Percentiles rank a stretch among this genome's conserved stretches.
These are phyloP conservation scores for Eumerus sabulonum DNA, from an alignment of 2,888 invertebrate genomes.

Conservation along the genomic window DNA sequence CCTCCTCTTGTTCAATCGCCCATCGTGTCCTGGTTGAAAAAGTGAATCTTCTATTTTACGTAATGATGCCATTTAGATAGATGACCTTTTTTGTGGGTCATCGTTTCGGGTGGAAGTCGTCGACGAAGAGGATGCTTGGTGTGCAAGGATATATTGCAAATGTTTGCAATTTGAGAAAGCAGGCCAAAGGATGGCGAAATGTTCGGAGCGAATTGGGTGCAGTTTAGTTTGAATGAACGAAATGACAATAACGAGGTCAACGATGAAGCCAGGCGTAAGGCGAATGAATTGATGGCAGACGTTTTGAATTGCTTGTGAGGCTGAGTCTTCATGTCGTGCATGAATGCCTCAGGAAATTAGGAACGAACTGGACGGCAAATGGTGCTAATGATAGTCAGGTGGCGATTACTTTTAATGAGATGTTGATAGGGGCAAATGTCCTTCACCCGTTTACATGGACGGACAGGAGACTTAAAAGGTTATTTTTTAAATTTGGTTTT, in stretches of 20 bases:
- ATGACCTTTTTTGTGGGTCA: constrained; percentile 65
- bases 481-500: no score
- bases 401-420: no score
- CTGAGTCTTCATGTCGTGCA: no score
- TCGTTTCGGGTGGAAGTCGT: constrained; percentile 16
- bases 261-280: constrained; percentile 29
- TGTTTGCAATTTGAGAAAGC: constrained; percentile 46
- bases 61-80: constrained; percentile 66
- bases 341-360: no score
- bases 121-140: constrained; percentile 28
- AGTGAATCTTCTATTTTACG: constrained; percentile 54
- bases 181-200: constrained; percentile 42
- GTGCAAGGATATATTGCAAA: constrained; percentile 48
- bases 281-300: constrained; percentile 1
- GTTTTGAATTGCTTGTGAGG: no score
- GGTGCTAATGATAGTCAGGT: no score
- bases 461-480: no score
- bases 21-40: constrained; percentile 36
- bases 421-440: no score
- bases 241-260: constrained; percentile 64
- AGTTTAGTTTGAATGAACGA: constrained; percentile 50
- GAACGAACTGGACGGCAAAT: no score
- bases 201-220: constrained; percentile 53
- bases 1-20: constrained; percentile 4
- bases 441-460: no score